phyloP scores from a whole-genome alignment of 1,140 invertebrate genomes.

The Drosophila pectinifera region DNA sequence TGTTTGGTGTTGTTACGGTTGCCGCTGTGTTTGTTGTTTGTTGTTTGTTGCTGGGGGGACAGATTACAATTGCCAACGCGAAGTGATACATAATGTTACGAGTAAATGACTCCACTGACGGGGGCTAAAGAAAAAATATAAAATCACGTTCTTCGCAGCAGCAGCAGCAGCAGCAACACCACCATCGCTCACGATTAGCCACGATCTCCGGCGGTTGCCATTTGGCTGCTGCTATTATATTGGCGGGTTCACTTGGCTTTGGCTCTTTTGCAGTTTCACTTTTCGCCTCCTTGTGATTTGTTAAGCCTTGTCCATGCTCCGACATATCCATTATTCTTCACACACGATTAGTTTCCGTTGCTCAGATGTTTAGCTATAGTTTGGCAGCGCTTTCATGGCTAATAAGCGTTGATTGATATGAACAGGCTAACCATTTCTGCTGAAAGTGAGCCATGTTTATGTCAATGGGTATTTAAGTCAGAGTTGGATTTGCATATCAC shows the following conservation, averaged over 20 bases:
- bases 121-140: slow-evolving; percentile 42
- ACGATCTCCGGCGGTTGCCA: slow-evolving; percentile 50
- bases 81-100: slow-evolving; percentile 76
- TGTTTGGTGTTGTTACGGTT: slow-evolving; percentile 9
- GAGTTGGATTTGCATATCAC: slow-evolving; percentile 11
- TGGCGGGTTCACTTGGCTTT: slow-evolving; percentile 43
- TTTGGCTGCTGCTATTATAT: slow-evolving; percentile 30
- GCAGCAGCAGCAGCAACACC: slow-evolving; percentile 43
- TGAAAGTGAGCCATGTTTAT: slow-evolving; percentile 46
- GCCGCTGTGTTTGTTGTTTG: slow-evolving; percentile 16
- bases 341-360: slow-evolving; percentile 68
- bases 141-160: slow-evolving; percentile 67
- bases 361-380: slow-evolving; percentile 18
- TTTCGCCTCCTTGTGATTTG: slow-evolving; percentile 67
- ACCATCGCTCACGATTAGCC: slow-evolving; percentile 73
- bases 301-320: slow-evolving; percentile 70
- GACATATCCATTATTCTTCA: slow-evolving; percentile 66
- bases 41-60: slow-evolving; percentile 27
- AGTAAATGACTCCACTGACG: slow-evolving; percentile 63
- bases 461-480: slow-evolving; percentile 33
- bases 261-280: slow-evolving; percentile 66
- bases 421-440: slow-evolving; percentile 23
- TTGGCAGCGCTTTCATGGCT: slow-evolving; percentile 36
- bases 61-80: slow-evolving; percentile 72
- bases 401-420: slow-evolving; percentile 54